These are phyloP conservation scores for Bubalus kerabau DNA, from an alignment of 2,113 vertebrate species.

Conservation along the genomic window DNA sequence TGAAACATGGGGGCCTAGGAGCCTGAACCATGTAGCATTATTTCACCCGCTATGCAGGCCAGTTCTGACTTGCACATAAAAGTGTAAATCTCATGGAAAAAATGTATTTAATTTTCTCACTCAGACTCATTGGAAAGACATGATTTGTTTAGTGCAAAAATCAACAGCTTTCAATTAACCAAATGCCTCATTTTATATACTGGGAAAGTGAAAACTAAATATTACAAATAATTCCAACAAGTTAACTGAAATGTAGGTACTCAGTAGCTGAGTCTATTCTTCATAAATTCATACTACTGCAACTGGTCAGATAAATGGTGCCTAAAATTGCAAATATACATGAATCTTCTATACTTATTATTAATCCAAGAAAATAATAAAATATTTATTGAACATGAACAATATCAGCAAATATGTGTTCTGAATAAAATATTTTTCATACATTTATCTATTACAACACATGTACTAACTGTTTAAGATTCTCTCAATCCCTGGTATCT, in stretches of 20 bases:
- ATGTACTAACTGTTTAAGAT: not conserved
- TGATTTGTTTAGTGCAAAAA: not conserved
- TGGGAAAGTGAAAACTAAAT: not conserved
- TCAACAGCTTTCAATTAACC: not conserved
- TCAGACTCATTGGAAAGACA: not conserved
- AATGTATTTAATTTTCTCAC: not conserved
- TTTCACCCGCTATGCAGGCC: not conserved
- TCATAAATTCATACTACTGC: not conserved
- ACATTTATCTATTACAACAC: not conserved
- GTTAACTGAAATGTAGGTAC: not conserved
- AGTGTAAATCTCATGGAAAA: not conserved
- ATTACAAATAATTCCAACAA: not conserved
- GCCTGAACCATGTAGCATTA: not conserved
- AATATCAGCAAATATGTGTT: not conserved
- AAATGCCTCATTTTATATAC: not conserved
- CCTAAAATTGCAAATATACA: not conserved
- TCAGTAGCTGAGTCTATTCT: not conserved
- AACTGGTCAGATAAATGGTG: not conserved
- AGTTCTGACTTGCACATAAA: not conserved
- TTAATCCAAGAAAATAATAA: not conserved
- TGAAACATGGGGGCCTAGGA: not conserved
- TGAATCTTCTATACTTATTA: not conserved
- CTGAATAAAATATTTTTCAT: not conserved
- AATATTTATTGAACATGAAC: not conserved
- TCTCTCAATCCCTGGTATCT: not conserved